Evolutionary conservation across 1,140 invertebrate genomes (phyloP), one percentile per base, ranked within the genome.

Genomic region (Nasonia longicornis): DNA sequence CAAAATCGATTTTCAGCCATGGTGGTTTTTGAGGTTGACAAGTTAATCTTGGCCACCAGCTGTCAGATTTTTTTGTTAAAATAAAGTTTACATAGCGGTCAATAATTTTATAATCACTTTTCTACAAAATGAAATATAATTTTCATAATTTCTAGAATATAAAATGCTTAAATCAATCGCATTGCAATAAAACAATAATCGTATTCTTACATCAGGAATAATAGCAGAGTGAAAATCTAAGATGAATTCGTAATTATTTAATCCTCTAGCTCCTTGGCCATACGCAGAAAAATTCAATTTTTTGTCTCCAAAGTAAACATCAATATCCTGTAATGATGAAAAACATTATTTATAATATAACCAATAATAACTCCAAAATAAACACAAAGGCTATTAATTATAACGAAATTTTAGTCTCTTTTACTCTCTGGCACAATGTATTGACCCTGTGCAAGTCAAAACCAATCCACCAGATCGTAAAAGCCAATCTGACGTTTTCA

Each of bases 21-120:
- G 94, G 93, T 3, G 96, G 95, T 88, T 98, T 98, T 85, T 95
- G 93, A 20, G 94, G 94, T 80, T 95, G 92, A 72, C 93, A 92
- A 7, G 94, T 95, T 38, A 98, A 89, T 79, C 97, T 90, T 2
- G 96, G 95, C 97, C 97, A 98, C 93, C 94, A 97, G 35, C 92
- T 93, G 20, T 90, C 89, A 67, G 92, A 90, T 70, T 91, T 89
- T 88, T 98, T 98, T 71, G 91, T 92, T 67, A 98, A 91, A 2
- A 92, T 88, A 86, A 98, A 92, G 82, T 97, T 95, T 35, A 98
- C 93, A 87, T 95, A 93, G 72, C 94, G 93, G 82, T 96, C 96
- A 79, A 93, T 93, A 8, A 96, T 91, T 87, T 93, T 93, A 83
- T 90, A 92, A 77, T 85, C 87, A 82, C 90, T 90, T 77, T 91